These are phyloP conservation scores for Clarias fuscus DNA, from an alignment of 2,797 vertebrate genomes.

Conservation along the genomic window DNA sequence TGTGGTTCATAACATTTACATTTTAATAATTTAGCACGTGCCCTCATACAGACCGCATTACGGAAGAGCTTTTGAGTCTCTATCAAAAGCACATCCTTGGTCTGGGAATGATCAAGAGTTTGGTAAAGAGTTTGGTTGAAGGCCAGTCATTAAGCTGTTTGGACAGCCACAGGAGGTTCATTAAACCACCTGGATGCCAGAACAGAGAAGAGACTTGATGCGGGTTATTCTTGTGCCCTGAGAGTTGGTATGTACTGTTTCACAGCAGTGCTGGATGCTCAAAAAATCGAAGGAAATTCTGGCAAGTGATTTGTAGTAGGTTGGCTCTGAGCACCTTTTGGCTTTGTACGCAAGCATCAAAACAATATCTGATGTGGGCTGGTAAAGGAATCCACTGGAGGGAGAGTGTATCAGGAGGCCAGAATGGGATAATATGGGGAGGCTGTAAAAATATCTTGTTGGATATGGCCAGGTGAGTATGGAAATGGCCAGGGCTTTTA, in stretches of 20 bases:
- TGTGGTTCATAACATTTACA: slow-evolving; percentile 9
- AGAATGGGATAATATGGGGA: neutral
- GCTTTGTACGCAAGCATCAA: neutral
- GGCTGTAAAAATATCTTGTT: neutral
- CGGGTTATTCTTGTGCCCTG: neutral
- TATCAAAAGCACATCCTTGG: neutral
- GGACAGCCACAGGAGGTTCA: neutral
- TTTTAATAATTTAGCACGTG: neutral
- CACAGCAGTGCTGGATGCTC: neutral
- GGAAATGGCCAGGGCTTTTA: neutral
- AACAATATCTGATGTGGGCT: neutral
- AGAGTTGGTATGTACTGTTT: neutral
- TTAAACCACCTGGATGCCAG: neutral
- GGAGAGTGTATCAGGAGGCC: neutral
- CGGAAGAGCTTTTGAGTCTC: neutral
- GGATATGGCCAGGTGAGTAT: neutral
- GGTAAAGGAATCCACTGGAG: neutral
- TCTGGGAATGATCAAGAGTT: neutral
- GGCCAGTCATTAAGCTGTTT: neutral
- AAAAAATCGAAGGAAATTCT: neutral
- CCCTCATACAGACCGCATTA: neutral
- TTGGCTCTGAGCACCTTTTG: neutral
- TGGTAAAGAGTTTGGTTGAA: neutral
- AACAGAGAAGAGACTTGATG: neutral
- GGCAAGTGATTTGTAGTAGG: neutral